Evolutionary conservation across 2,888 invertebrate genomes (phyloP), one percentile per base, ranked within the genome.

Genomic region (Biston betularia): DNA sequence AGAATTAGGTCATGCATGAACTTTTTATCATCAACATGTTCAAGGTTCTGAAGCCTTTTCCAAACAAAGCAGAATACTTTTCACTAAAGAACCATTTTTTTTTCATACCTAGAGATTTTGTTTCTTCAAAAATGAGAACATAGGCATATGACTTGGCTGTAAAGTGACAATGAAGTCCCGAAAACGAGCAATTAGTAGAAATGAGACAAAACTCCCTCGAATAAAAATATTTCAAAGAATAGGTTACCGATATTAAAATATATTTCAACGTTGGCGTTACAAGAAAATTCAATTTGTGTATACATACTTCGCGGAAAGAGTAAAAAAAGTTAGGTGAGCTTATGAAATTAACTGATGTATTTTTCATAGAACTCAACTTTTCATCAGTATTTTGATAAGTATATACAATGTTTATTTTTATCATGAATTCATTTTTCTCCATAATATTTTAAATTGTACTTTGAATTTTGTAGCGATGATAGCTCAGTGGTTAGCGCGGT

Each of bases 341-440:
- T 65, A 60, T 60, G 59, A 33, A 33, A 60, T 55, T 42, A 48
- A 33, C n/a, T 45, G 38, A 59, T 8, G 24, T 55, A 44, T 35
- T 49, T 2, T 55, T 65, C 59, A 55, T 1, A 40, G 38, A 60
- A 60, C 9, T 24, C 34, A 9, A 5, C 5, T 38, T 12, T 12
- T 10, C 38, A 44, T 58, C 40, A 40, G 40, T 58, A 38, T 49
- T 50, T 24, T 42, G 12, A 58, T 49, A 58, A 58, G 24, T 24
- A 24, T 24, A 49, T 40, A n/a, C 3, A 12, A 48, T 42, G 33
- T 42, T 58, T 49, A 5, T 49, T 58, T n/a, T 58, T 58, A n/a
- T 58, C 49, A 49, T 49, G 24, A 49, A 15, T 58, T 48, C 24
- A n/a, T 6, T 44, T 46, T 38, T 48, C n/a, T 15, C n/a, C n/a